These are phyloP conservation scores for Ganaspis sp. DNA, from an alignment of 1,140 invertebrate species.

Conservation along the genomic window DNA sequence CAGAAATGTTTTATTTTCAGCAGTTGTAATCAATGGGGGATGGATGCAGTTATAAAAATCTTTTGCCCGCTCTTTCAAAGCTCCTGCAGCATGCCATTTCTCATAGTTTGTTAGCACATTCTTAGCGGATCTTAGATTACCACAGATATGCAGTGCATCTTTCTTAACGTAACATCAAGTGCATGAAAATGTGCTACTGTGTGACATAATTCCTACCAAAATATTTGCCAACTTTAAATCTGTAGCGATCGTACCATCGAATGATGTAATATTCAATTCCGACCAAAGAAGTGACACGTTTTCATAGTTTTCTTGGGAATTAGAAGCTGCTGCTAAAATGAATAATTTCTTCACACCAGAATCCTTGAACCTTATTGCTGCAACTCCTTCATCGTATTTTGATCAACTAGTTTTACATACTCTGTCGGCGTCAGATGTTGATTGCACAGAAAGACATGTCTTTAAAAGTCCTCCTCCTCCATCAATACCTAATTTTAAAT, in stretches of 20 bases:
- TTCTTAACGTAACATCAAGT: constrained; percentile 40
- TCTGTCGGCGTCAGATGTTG: neutral
- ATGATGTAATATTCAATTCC: constrained; percentile 32
- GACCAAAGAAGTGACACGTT: constrained; percentile 39
- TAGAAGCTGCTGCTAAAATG: constrained; percentile 20
- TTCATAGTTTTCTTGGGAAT: constrained; percentile 43
- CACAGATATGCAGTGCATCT: constrained; percentile 4
- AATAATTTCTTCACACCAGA: constrained; percentile 44
- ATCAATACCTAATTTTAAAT: constrained; percentile 43
- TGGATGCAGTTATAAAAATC: constrained; percentile 39
- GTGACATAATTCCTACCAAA: constrained; percentile 42
- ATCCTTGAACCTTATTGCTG: constrained; percentile 42
- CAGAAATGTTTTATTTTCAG: constrained; percentile 34
- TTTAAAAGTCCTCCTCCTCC: constrained; percentile 39
- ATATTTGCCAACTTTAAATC: constrained; percentile 45
- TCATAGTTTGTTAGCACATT: constrained; percentile 40
- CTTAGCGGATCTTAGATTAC: constrained; percentile 12
- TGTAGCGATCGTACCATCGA: constrained; percentile 35
- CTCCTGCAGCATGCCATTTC: constrained; percentile 31
- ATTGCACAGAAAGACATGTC: constrained; percentile 43
- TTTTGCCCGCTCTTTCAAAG: constrained; percentile 30
- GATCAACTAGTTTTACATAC: neutral
- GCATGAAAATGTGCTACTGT: constrained; percentile 38
- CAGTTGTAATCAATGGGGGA: constrained; percentile 33
- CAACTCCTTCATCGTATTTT: constrained; percentile 39